Evolutionary conservation across 2,797 vertebrate species (phyloP).

Genomic region (Parambassis ranga): DNA sequence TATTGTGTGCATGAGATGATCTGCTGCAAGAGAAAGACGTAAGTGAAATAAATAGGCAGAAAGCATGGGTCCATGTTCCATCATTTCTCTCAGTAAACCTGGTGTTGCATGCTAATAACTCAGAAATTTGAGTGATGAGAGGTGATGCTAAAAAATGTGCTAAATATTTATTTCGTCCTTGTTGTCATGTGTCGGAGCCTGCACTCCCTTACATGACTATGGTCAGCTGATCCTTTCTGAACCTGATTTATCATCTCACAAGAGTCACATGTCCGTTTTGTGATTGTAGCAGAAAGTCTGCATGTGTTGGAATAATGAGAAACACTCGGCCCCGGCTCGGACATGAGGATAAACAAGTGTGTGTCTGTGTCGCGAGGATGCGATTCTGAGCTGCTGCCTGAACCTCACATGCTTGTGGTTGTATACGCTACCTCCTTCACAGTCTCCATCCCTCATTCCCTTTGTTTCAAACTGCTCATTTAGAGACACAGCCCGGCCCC

Average conservation of each 20-base stretch:
- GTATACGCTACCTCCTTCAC: background rate
- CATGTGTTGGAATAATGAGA: background rate
- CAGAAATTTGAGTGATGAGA: too few relatives aligned
- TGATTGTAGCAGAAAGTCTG: background rate
- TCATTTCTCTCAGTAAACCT: too few relatives aligned
- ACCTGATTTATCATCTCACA: too few relatives aligned
- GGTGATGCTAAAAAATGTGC: too few relatives aligned
- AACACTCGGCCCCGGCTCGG: background rate
- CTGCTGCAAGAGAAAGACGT: too few relatives aligned
- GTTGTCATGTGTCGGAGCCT: background rate
- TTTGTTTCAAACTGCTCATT: slow-evolving; percentile 37
- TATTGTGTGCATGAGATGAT: too few relatives aligned
- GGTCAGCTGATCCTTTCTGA: background rate
- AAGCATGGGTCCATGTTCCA: too few relatives aligned
- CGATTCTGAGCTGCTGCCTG: background rate
- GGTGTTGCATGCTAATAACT: too few relatives aligned
- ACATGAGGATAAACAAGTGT: slow-evolving; percentile 19
- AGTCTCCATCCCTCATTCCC: background rate
- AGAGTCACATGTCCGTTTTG: too few relatives aligned
- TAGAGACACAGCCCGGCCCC: background rate
- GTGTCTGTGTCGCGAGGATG: slow-evolving; percentile 15
- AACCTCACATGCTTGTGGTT: slow-evolving; percentile 25
- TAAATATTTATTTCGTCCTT: too few relatives aligned
- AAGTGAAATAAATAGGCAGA: too few relatives aligned
- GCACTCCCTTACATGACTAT: background rate